A percentile compares a stretch with the other conserved stretches of the same genome.
Conservation (phyloP, 2,113 vertebrate genomes). For the Rattus rattus region DNA sequence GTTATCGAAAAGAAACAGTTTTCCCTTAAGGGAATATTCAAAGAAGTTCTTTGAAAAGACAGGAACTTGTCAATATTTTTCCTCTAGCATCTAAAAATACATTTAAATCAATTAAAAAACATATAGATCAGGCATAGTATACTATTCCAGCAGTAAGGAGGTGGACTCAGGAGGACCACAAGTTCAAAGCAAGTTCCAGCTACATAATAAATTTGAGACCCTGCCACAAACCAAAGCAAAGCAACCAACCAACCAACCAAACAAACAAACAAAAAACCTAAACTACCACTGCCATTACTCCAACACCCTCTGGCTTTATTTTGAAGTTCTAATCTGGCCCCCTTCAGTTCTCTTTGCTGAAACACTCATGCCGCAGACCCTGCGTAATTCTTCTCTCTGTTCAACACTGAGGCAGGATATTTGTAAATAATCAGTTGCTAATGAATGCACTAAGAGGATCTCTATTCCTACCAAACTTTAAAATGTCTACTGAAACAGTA, state of each 20-base stretch:
- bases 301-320: neutral
- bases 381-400: neutral
- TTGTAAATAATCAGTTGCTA: neutral
- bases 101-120: neutral
- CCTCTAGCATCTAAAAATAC: neutral
- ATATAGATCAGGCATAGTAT: neutral
- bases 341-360: neutral
- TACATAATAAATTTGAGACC: neutral
- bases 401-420: no score
- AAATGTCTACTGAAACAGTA: neutral
- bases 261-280: neutral
- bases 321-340: neutral
- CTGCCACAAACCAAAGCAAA: neutral
- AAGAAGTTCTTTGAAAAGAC: neutral
- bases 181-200: neutral
- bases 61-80: neutral
- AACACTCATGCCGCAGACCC: fast-evolving
- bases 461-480: neutral
- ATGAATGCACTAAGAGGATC: no score
- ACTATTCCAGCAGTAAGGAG: neutral
- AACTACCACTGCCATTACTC: neutral
- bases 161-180: neutral
- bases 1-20: conserved; percentile 19
- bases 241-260: neutral
- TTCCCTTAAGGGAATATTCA: neutral